Evolutionary conservation across 2,113 vertebrate species (phyloP).

Genomic region (Varanus salvator): DNA sequence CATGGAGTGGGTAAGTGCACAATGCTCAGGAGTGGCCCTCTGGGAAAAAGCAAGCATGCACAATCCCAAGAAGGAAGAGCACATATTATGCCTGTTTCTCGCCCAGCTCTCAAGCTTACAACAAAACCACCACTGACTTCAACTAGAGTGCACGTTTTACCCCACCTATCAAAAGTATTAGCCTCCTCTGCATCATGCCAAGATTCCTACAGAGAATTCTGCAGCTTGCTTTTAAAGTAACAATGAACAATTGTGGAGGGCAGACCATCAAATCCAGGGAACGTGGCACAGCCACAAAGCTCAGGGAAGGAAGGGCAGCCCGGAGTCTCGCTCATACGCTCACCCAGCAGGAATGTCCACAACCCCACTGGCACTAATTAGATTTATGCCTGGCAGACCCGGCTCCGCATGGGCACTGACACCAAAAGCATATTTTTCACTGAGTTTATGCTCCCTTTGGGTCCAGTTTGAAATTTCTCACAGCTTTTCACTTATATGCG

Average conservation of each 20-base stretch:
- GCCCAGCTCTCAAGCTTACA: accelerated
- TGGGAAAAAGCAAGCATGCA: background rate
- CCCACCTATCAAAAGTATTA: background rate
- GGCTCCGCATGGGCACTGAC: background rate
- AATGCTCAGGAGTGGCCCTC: background rate
- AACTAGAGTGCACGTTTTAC: slow-evolving; percentile 20
- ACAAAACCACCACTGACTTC: slow-evolving; percentile 17
- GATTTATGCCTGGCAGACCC: background rate
- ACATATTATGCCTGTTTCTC: background rate
- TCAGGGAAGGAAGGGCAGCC: background rate
- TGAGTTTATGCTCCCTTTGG: background rate
- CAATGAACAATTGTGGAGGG: slow-evolving; percentile 52
- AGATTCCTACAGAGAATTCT: slow-evolving; percentile 48
- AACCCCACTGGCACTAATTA: accelerated
- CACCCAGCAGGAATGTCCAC: slow-evolving; percentile 37
- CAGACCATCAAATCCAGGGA: slow-evolving; percentile 12
- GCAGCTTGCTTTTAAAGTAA: slow-evolving; percentile 51
- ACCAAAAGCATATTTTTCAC: background rate
- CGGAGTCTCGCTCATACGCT: slow-evolving; percentile 12
- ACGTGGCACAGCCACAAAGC: background rate
- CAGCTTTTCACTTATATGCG: background rate
- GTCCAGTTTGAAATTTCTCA: background rate
- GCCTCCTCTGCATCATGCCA: slow-evolving; percentile 29
- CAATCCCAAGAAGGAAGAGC: background rate
- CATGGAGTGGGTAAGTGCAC: background rate